Percentiles rank a stretch among this genome's conserved stretches.
phyloP scores from a whole-genome alignment of 2,113 vertebrate genomes.

The Oceanites oceanicus region DNA sequence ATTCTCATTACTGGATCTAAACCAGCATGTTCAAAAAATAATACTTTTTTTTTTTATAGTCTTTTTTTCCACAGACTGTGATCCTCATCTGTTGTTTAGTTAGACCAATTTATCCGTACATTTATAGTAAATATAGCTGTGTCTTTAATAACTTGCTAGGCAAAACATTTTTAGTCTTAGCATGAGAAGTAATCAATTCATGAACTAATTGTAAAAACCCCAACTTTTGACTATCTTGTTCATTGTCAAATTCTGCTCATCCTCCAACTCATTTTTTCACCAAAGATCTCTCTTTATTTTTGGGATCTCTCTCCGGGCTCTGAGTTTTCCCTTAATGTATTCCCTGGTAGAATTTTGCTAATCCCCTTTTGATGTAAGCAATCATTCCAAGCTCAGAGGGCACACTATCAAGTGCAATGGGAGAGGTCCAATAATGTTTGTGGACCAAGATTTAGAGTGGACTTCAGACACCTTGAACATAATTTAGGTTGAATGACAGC shows the following conservation, averaged over 20 bases:
- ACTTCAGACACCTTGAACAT: background rate
- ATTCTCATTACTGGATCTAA: background rate
- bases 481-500: background rate
- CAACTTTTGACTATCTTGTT: background rate
- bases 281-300: background rate
- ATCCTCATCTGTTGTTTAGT: background rate
- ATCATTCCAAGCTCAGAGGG: background rate
- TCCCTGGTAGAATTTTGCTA: background rate
- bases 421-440: background rate
- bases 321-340: background rate
- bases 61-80: background rate
- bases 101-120: background rate
- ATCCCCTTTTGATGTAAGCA: background rate
- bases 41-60: background rate
- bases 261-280: background rate
- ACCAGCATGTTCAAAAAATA: background rate
- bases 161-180: background rate
- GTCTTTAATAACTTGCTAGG: background rate
- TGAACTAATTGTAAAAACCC: rapidly evolving
- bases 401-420: background rate
- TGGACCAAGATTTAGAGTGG: background rate
- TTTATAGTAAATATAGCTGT: background rate
- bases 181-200: background rate
- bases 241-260: background rate
- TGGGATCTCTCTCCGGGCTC: rapidly evolving